Base-by-base conservation (phyloP, 1,140 invertebrate genomes). In the Aphidius ervi region DNA sequence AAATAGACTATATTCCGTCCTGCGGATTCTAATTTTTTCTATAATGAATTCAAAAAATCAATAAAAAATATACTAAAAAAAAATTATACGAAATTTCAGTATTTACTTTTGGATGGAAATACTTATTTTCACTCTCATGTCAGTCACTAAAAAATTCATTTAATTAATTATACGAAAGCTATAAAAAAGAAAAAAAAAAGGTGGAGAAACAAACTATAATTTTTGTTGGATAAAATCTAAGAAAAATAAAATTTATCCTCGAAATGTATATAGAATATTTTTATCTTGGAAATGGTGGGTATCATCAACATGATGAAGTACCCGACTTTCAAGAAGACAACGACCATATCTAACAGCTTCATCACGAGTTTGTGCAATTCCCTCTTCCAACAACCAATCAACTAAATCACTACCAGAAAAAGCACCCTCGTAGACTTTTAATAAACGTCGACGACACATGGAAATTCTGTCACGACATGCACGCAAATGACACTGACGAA, bases 391-490 rank as follows among this genome's bases (percentile, higher is more conserved):
- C 6, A 97, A 80, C 94, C 94, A 98, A 70, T 91, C 87, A 16
- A 94, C 88, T 37, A 98, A 84, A 65, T 90, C 88, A 60, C 82
- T 83, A 20, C 94, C 94, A 67, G 87, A 87, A 73, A 98, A 97
- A 9, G 90, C 92, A 64, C 84, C 82, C 45, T 83, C 83, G 67
- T 93, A 93, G 5, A 85, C 82, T 63, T 86, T 86, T 63, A 93
- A 82, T 55, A 89, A 79, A 81, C 88, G 88, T 66, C 90, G 84
- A 45, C 69, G 79, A 71, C 72, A 77, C 56, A 73, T 85, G 16
- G 90, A 88, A 72, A 97, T 93, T 47, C 90, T 87, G 63, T 83
- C 81, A 52, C 84, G 84, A 80, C 94, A 96, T 65, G 88, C 90
- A 8, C 88, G 84, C 70, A 93, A 81, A 75, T 97, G 90, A 75